Base-by-base conservation (phyloP, 2,797 vertebrate species). In the Poliocrania exsul region DNA sequence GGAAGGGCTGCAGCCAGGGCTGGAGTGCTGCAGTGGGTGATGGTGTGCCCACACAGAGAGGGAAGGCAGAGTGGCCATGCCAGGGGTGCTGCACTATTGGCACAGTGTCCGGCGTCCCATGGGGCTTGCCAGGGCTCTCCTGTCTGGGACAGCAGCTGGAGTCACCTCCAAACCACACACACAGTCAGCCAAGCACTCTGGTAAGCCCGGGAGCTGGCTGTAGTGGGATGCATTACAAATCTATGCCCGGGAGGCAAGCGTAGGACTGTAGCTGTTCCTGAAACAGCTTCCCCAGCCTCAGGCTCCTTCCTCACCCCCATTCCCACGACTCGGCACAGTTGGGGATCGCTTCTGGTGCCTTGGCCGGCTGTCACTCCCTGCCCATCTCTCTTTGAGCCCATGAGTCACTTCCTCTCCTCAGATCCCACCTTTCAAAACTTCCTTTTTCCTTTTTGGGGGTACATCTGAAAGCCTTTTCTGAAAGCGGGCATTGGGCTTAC, bases 341-440 rank as follows among this genome's bases (percentile, higher is more conserved):
- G 91, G 94, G 94, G 93, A 93, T 74, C 40, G 0, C 61, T 84
- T 58, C 83, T 85, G 71, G 74, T 57, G 90, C 86, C 51, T 80
- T 2, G 0, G 64, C 88, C 1, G 1, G 71, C 78, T 89, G 83
- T 83, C 5, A 4, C 69, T 91, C 64, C 74, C 86, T 94, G 74
- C 54, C 89, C 91, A 60, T 93, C 73, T 83, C 93, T 91, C 96
- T 95, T 88, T 92, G 94, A 96, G 86, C 65, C 35, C 79, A 6
- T 96, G 95, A 96, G 81, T 97, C 92, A 96, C 93, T 94, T 95
- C 95, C 93, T 94, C 49, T 53, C 33, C 73, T 95, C 70, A 90
- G 66, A 92, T 88, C 89, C 87, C 95, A 95, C 93, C 94, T 97
- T 97, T 96, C 94, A 95, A 96, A 97, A 97, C 95, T 97, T 96